Base-by-base conservation (phyloP, 2,797 vertebrate genomes). In the Ispidina picta region DNA sequence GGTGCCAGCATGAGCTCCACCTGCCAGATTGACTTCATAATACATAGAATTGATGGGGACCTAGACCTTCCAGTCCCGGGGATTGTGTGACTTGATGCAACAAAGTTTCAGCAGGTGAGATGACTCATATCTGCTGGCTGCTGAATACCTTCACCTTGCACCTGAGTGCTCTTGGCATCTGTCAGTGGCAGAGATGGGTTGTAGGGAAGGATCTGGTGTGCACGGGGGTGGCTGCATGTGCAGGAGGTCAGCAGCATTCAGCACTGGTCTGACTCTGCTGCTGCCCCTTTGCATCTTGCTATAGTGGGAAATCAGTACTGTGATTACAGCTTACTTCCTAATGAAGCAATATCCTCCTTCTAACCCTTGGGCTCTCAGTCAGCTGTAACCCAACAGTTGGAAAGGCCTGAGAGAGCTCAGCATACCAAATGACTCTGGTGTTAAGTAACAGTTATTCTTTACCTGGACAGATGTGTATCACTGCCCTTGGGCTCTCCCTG, bases 1-100 rank as follows among this genome's bases (percentile, higher is more conserved):
- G 55, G 22, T 48, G 48, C n/a, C 76, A 88, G 90, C 90, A 54
- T 46, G 78, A 88, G 64, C 35, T 79, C 85, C 74, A 83, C 74
- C 86, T 91, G 91, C 33, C 49, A 77, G n/a, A 64, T 83, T 31
- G 77, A 17, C 31, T 88, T 91, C 12, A 37, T 31, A 81, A 31
- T 26, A 49, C 48, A 28, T 64, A 52, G 41, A 83, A 92, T 20
- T 55, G 83, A 62, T 77, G 69, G 74, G 39, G 74, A 88, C 7
- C 22, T 37, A 75, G 46, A 43, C 12, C 13, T 21, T 83, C 29
- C 48, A 73, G 17, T 69, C 51, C 25, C 3, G 0, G 29, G 21
- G 37, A 49, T 78, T 70, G 52, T 8, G 9, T 29, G 72, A 65
- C 75, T 90, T 1, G 3, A 18, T 19, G 69, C 18, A 52, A 20